A percentile compares a stretch with the other conserved stretches of the same genome.
Evolutionary conservation across 2,113 vertebrate species (phyloP).

Genomic region (Proterorhinus semilunaris): DNA sequence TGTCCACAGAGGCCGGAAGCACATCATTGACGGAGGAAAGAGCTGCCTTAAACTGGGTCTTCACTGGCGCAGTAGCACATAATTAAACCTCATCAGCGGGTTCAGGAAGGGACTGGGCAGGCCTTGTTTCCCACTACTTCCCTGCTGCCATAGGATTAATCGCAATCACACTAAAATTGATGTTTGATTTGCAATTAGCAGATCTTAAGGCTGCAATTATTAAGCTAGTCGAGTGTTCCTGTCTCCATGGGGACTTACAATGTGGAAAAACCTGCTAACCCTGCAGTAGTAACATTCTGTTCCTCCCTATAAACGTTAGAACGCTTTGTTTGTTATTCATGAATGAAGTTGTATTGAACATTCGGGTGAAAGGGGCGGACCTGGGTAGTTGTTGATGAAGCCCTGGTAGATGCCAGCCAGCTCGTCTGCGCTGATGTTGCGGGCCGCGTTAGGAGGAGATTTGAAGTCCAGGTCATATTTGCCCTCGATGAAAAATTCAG

Average conservation of each 20-base stretch:
- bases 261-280: too few relatives aligned
- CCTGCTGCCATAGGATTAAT: background rate
- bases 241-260: too few relatives aligned
- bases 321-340: too few relatives aligned
- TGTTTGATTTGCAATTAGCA: too few relatives aligned
- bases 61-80: slow-evolving; percentile 48
- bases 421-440: slow-evolving; percentile 87
- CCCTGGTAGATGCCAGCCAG: slow-evolving; percentile 88
- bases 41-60: slow-evolving; percentile 31
- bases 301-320: too few relatives aligned
- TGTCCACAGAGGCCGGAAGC: slow-evolving; percentile 20
- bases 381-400: slow-evolving; percentile 91
- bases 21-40: slow-evolving; percentile 42
- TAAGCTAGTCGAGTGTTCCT: too few relatives aligned
- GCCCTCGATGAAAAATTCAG: slow-evolving; percentile 88
- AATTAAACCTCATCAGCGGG: slow-evolving; percentile 57
- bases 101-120: slow-evolving; percentile 9
- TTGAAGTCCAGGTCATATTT: slow-evolving; percentile 95
- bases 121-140: background rate
- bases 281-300: too few relatives aligned
- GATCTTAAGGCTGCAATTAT: too few relatives aligned
- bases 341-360: too few relatives aligned
- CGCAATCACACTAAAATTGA: too few relatives aligned
- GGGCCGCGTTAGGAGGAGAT: slow-evolving; percentile 85
- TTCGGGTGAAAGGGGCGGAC: slow-evolving; percentile 55